Evolutionary conservation across 2,797 vertebrate genomes (phyloP), one percentile per base, ranked within the genome.

Genomic region (Gymnothorax reevesii): DNA sequence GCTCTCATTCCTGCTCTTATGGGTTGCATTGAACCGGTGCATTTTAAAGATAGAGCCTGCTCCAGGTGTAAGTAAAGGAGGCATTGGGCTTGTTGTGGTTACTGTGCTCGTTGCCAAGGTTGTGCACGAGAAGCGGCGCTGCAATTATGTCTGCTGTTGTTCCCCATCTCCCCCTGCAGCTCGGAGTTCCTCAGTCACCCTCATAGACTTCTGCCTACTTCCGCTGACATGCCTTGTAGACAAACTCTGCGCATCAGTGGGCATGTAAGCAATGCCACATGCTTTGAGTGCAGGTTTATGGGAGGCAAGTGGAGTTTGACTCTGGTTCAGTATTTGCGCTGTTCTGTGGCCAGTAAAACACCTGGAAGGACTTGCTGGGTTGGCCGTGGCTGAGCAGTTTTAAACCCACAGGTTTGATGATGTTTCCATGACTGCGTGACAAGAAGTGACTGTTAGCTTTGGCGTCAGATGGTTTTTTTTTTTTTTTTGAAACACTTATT

Each of bases 41-140:
- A 57, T 85, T 80, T 66, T 82, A 57, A 82, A 87, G 27, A 42
- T 42, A 73, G 54, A 60, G 73, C 57, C n/a, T 77, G 59, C 75
- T 71, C 57, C 82, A 49, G 83, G 73, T 57, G 59, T 59, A 85
- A 22, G 85, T 83, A 60, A 49, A 62, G 55, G 25, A 60, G 59
- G 33, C 33, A 59, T 25, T 15, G 25, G 54, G 57, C 75, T 33
- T 73, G 52, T 55, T 84, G 66, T 64, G 49, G 73, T 75, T 57
- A 57, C 82, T 9, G 22, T 55, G 13, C 25, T n/a, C 49, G 62
- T 77, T 85, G 27, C 75, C 77, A 87, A 42, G 60, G 62, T 83
- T 71, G 79, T 62, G 86, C 22, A 27, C 69, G 59, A 69, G 71
- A 75, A 84, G 57, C 42, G 60, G 69, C 12, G 22, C 52, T 57